A percentile compares a stretch with the other conserved stretches of the same genome.
phyloP scores from a whole-genome alignment of 2,113 vertebrate genomes.

The Tragelaphus scriptus region DNA sequence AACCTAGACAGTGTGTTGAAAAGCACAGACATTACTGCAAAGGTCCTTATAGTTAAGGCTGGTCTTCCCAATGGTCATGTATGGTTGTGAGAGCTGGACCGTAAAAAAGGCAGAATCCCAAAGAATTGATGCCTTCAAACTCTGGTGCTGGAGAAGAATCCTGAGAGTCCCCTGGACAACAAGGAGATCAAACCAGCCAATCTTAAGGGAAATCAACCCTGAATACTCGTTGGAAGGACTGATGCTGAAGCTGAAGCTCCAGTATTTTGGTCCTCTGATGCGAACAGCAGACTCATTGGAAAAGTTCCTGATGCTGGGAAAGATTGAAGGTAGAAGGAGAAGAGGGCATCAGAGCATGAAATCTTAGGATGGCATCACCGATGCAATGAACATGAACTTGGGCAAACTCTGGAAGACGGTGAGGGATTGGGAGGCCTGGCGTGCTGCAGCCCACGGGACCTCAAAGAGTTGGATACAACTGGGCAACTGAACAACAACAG shows the following conservation, averaged over 20 bases:
- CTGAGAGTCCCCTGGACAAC: neutral
- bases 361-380: neutral
- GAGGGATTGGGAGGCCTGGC: neutral
- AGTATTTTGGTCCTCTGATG: neutral
- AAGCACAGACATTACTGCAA: neutral
- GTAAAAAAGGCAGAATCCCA: neutral
- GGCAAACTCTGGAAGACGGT: neutral
- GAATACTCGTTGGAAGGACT: neutral
- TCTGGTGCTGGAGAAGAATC: neutral
- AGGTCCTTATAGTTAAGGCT: neutral
- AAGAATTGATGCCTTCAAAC: neutral
- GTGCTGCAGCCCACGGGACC: neutral
- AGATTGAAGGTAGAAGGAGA: neutral
- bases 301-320: neutral
- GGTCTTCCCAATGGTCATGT: neutral
- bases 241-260: neutral
- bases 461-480: neutral
- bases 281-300: neutral
- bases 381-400: neutral
- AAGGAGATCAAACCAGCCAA: neutral
- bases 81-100: neutral
- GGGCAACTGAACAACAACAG: neutral
- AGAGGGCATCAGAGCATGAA: neutral
- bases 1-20: neutral
- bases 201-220: neutral